These are phyloP conservation scores for Cancer borealis DNA, from an alignment of 2,888 invertebrate species.

Conservation along the genomic window DNA sequence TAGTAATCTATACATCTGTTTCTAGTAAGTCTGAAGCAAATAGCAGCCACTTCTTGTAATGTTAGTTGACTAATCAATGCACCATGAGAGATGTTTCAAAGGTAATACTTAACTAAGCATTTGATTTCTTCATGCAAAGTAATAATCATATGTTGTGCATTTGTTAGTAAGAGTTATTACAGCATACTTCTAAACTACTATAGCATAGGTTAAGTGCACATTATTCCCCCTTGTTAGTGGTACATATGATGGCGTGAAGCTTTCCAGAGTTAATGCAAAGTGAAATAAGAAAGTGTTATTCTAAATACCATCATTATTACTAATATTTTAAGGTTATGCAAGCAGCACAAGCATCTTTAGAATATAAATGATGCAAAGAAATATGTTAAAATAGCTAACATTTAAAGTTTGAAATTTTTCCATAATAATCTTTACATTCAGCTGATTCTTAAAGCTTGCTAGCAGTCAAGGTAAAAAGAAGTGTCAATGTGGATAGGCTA, in stretches of 20 bases:
- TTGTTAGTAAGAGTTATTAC: not conserved
- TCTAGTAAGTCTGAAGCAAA: not conserved
- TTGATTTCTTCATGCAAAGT: not conserved
- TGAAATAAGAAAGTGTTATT: not conserved
- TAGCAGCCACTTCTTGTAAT: not conserved
- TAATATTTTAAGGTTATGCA: not conserved
- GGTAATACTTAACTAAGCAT: not conserved
- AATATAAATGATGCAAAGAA: not conserved
- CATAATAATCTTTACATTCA: not conserved
- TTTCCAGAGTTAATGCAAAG: not conserved
- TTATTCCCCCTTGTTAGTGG: not conserved
- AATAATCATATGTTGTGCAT: not conserved
- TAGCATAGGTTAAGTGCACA: not conserved
- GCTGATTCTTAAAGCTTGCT: not conserved
- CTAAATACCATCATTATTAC: not conserved
- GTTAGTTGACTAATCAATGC: not conserved
- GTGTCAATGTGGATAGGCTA: not conserved
- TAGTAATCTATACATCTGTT: not conserved
- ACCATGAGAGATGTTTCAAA: not conserved
- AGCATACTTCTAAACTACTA: not conserved
- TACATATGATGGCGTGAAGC: not conserved
- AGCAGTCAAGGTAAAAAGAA: not conserved
- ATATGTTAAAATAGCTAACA: not conserved
- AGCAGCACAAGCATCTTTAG: not conserved
- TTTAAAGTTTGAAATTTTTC: not conserved